These are phyloP conservation scores for Eristalis pertinax DNA, from an alignment of 2,888 invertebrate species.

Conservation along the genomic window DNA sequence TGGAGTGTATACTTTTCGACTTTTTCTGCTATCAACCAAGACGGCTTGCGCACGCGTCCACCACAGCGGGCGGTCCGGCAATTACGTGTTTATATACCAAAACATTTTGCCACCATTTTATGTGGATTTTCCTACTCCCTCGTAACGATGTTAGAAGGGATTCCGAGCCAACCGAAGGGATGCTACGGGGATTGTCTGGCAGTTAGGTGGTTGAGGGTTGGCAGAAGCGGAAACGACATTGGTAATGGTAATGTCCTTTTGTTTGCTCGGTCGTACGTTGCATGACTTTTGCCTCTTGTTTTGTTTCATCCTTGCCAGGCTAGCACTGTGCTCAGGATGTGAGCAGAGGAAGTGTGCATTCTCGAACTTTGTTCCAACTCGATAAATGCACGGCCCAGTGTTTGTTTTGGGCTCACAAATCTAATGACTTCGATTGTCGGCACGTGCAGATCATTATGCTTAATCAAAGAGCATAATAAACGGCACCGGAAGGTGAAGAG, in stretches of 20 bases:
- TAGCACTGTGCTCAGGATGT: constrained; percentile 42
- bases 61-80: constrained; percentile 74
- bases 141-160: constrained; percentile 66
- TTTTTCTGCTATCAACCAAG: constrained; percentile 24
- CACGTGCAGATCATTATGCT: constrained; percentile 76
- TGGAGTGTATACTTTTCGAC: not conserved
- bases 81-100: constrained; percentile 74
- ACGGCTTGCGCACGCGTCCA: constrained; percentile 73
- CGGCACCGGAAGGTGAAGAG: constrained; percentile 68
- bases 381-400: constrained; percentile 59
- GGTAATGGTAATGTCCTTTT: constrained; percentile 73
- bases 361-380: constrained; percentile 65
- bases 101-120: constrained; percentile 73
- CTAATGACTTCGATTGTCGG: constrained; percentile 75
- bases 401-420: constrained; percentile 60
- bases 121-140: constrained; percentile 70
- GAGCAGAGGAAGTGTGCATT: constrained; percentile 67
- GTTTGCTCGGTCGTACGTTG: constrained; percentile 64
- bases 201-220: constrained; percentile 50
- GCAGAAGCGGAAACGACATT: constrained; percentile 63
- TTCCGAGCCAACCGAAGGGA: constrained; percentile 29
- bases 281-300: constrained; percentile 69
- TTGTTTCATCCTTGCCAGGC: constrained; percentile 20
- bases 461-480: constrained; percentile 73
- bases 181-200: constrained; percentile 59